Evolutionary conservation across 2,888 invertebrate species (phyloP).

Genomic region (Hoplodrina blanda): DNA sequence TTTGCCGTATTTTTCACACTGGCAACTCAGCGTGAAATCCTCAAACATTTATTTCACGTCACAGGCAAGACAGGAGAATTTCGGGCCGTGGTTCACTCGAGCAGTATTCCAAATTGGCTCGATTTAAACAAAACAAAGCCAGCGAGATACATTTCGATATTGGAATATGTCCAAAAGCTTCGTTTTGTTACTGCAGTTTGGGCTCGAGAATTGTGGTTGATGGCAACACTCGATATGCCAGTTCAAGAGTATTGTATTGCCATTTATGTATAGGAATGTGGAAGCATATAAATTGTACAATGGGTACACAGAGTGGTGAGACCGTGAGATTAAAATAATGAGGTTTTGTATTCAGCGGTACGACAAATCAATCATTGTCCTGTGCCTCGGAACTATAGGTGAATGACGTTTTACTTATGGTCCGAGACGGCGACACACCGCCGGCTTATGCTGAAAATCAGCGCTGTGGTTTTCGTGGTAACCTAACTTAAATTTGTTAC

Average conservation of each 20-base stretch:
- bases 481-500: no score
- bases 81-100: constrained; percentile 11
- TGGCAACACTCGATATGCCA: constrained; percentile 27
- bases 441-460: no score
- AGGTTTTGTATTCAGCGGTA: no score
- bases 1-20: constrained; percentile 34
- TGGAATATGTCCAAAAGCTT: constrained; percentile 63
- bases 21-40: constrained; percentile 39
- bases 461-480: no score
- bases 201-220: constrained; percentile 26
- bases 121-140: constrained; percentile 61
- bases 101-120: constrained; percentile 56
- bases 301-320: not conserved
- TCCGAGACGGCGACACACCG: no score
- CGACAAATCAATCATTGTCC: no score
- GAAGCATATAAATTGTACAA: not conserved
- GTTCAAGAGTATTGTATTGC: constrained; percentile 3
- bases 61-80: constrained; percentile 28
- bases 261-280: constrained; percentile 19
- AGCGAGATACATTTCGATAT: constrained; percentile 50
- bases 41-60: constrained; percentile 46
- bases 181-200: constrained; percentile 44
- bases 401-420: no score
- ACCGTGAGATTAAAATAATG: no score
- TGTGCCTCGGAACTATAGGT: no score